These are phyloP conservation scores for Phaedon cochleariae DNA, from an alignment of 2,888 invertebrate species.

Conservation along the genomic window DNA sequence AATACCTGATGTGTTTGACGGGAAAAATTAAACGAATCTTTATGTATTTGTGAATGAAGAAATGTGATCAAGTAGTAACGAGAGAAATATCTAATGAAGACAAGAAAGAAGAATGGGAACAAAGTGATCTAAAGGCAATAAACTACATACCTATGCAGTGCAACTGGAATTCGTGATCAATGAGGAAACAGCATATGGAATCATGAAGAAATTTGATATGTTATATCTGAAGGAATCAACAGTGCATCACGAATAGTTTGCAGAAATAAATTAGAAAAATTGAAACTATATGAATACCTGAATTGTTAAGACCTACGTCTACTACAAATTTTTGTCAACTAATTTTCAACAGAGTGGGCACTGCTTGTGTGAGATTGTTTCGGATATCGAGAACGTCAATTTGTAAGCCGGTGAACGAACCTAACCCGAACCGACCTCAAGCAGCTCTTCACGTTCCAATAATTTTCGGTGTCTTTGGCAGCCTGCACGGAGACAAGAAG, in stretches of 20 bases:
- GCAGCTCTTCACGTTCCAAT: not conserved
- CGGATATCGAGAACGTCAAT: not conserved
- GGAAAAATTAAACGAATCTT: not conserved
- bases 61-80: not conserved
- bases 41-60: conserved; percentile 8
- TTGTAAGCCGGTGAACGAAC: not conserved
- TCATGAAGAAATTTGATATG: too few species aligned
- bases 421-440: not conserved
- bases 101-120: not conserved
- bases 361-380: too few species aligned
- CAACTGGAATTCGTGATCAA: conserved; percentile 1
- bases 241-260: conserved; percentile 8
- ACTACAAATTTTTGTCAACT: too few species aligned
- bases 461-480: conserved; percentile 1
- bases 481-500: conserved; percentile 33
- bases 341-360: too few species aligned
- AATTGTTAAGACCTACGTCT: too few species aligned
- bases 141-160: conserved; percentile 16
- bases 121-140: conserved; percentile 5
- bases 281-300: too few species aligned
- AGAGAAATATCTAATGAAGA: not conserved
- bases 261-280: too few species aligned
- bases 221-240: conserved; percentile 11
- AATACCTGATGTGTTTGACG: conserved; percentile 20
- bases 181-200: too few species aligned